Conservation (phyloP, 2,113 vertebrate genomes). For the Campylorhamphus procurvoides region DNA sequence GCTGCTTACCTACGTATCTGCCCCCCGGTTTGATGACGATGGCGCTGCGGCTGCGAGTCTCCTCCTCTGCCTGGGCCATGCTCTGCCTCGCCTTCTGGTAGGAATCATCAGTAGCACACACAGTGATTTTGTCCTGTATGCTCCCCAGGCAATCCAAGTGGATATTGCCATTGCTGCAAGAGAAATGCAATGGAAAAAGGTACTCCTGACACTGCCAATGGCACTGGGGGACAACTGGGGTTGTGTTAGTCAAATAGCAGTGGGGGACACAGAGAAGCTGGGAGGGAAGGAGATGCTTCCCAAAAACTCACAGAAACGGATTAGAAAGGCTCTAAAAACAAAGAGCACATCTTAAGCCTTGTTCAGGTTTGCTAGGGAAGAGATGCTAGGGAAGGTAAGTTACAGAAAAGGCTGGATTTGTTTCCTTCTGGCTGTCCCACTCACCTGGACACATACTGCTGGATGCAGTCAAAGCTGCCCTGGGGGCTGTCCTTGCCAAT, state of each 20-base stretch:
- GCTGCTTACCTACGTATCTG: slow-evolving; percentile 87
- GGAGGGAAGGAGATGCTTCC: not conserved
- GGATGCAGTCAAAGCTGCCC: slow-evolving; percentile 96
- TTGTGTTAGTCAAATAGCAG: fast-evolving
- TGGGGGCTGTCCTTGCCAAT: slow-evolving; percentile 96
- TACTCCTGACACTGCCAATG: not conserved
- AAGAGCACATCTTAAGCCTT: not conserved
- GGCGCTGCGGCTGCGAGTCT: slow-evolving; percentile 90
- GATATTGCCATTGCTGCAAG: slow-evolving; percentile 86
- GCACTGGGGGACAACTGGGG: not conserved
- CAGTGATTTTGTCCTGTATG: slow-evolving; percentile 97
- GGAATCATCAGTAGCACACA: slow-evolving; percentile 95
- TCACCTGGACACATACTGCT: slow-evolving; percentile 95
- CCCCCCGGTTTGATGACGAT: slow-evolving; percentile 97
- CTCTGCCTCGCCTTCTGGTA: slow-evolving; percentile 96
- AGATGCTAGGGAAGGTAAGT: not conserved
- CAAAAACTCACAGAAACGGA: not conserved
- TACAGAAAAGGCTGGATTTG: fast-evolving
- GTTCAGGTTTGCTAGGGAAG: not conserved
- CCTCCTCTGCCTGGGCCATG: slow-evolving; percentile 96
- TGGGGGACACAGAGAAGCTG: not conserved
- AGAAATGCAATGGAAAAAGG: not conserved
- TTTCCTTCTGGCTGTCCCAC: not conserved
- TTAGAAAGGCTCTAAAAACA: not conserved
- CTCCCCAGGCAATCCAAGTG: slow-evolving; percentile 94